These are phyloP conservation scores for Danionella cerebrum DNA, from an alignment of 2,113 vertebrate genomes.

Conservation along the genomic window DNA sequence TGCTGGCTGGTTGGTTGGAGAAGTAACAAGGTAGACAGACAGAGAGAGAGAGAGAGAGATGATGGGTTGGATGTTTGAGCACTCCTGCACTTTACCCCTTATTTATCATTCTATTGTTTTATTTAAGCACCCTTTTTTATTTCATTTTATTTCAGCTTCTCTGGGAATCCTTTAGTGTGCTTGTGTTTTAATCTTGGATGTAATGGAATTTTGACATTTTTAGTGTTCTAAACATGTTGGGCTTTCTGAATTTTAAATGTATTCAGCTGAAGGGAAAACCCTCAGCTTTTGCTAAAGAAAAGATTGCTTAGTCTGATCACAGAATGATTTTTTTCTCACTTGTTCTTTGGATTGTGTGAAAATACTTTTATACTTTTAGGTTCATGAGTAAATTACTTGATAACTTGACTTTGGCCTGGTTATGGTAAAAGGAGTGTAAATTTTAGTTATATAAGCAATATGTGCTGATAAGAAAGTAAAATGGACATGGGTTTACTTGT, in stretches of 20 bases:
- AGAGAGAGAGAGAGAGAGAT: neutral
- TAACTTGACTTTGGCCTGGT: neutral
- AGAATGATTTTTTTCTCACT: neutral
- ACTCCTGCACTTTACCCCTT: slow-evolving; percentile 68
- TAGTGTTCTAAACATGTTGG: neutral
- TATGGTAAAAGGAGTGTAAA: slow-evolving; percentile 4
- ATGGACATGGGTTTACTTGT: neutral
- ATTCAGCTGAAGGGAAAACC: neutral
- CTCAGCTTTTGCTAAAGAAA: neutral
- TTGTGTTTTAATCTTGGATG: slow-evolving; percentile 25
- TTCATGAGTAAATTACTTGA: neutral
- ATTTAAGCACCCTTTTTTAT: slow-evolving; percentile 22
- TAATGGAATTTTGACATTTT: neutral
- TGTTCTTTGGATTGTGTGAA: neutral
- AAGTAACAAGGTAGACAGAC: too few relatives aligned
- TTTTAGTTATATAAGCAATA: neutral
- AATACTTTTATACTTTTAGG: neutral
- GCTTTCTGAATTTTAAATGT: slow-evolving; percentile 16
- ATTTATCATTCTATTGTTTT: slow-evolving; percentile 30
- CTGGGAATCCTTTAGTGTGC: slow-evolving; percentile 9
- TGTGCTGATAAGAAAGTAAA: neutral
- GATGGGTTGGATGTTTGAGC: slow-evolving; percentile 51
- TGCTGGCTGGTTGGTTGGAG: neutral
- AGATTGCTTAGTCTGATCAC: slow-evolving; percentile 11
- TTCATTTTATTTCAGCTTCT: slow-evolving; percentile 3